Percentiles rank a stretch among this genome's conserved stretches.
phyloP scores from a whole-genome alignment of 2,888 invertebrate species.

The Patella pellucida region DNA sequence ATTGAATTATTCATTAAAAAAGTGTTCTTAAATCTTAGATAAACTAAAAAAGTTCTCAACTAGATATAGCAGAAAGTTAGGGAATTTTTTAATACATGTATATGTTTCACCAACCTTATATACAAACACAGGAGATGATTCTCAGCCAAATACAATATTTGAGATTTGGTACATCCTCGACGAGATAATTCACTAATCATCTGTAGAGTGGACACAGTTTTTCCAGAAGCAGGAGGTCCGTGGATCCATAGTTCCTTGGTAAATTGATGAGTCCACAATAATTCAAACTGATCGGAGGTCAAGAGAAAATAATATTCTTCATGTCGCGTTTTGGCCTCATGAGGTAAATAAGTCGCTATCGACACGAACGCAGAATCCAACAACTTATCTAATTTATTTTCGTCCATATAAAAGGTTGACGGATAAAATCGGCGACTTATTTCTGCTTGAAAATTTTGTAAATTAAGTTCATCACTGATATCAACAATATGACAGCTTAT shows the following conservation, averaged over 20 bases:
- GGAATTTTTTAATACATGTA: no score
- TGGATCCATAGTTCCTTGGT: slow-evolving; percentile 59
- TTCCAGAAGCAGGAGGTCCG: slow-evolving; percentile 58
- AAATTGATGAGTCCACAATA: slow-evolving; percentile 55
- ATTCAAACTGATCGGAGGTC: slow-evolving; percentile 59
- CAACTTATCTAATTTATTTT: slow-evolving; percentile 43
- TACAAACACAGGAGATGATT: slow-evolving; percentile 55
- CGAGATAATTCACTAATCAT: slow-evolving; percentile 50
- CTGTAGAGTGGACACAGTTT: slow-evolving; percentile 55
- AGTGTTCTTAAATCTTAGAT: no score
- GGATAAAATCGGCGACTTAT: slow-evolving; percentile 43
- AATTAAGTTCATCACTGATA: slow-evolving; percentile 20
- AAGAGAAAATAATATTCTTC: slow-evolving; percentile 49
- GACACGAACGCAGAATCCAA: slow-evolving; percentile 48
- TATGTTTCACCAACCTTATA: slow-evolving; percentile 42
- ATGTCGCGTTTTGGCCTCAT: slow-evolving; percentile 14
- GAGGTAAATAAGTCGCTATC: slow-evolving; percentile 51
- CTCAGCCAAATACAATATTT: slow-evolving; percentile 57
- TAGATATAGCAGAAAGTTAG: no score
- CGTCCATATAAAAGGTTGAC: slow-evolving; percentile 41
- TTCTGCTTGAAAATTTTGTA: slow-evolving; percentile 31
- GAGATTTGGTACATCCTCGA: slow-evolving; percentile 42
- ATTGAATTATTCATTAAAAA: no score
- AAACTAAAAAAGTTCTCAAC: no score
- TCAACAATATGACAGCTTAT: slow-evolving; percentile 44